These are phyloP conservation scores for Chrysodeixis includens DNA, from an alignment of 2,888 invertebrate species.

Conservation along the genomic window DNA sequence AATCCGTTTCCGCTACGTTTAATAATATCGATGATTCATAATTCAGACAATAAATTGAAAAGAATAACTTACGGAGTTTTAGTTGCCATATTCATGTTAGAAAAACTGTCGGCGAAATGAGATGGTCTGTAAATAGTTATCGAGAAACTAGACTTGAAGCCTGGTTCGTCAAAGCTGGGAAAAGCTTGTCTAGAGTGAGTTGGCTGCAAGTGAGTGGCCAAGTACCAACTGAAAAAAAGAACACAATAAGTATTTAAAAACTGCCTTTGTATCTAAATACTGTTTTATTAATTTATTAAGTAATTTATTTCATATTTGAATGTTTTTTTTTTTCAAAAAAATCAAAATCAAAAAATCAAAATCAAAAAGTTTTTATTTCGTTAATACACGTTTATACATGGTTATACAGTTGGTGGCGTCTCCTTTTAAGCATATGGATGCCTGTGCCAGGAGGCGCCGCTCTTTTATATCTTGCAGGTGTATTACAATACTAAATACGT, in stretches of 20 bases:
- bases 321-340: no score
- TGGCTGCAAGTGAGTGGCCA: constrained; percentile 94
- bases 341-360: no score
- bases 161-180: constrained; percentile 96
- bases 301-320: no score
- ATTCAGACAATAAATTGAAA: background rate
- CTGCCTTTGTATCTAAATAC: background rate
- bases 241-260: background rate
- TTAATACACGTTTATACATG: no score
- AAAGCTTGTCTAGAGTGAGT: constrained; percentile 94
- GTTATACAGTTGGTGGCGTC: no score
- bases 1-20: background rate
- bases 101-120: constrained; percentile 73
- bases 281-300: no score
- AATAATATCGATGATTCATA: background rate
- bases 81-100: constrained; percentile 76
- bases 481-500: no score
- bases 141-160: constrained; percentile 89
- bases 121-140: constrained; percentile 79
- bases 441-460: no score
- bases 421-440: no score
- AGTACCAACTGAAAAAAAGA: constrained; percentile 90
- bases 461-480: no score
- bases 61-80: constrained; percentile 63
- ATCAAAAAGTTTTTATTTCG: no score